Percentiles rank a stretch among this genome's conserved stretches.
These are phyloP conservation scores for Eurosta solidaginis DNA, from an alignment of 1,140 invertebrate species.

Conservation along the genomic window DNA sequence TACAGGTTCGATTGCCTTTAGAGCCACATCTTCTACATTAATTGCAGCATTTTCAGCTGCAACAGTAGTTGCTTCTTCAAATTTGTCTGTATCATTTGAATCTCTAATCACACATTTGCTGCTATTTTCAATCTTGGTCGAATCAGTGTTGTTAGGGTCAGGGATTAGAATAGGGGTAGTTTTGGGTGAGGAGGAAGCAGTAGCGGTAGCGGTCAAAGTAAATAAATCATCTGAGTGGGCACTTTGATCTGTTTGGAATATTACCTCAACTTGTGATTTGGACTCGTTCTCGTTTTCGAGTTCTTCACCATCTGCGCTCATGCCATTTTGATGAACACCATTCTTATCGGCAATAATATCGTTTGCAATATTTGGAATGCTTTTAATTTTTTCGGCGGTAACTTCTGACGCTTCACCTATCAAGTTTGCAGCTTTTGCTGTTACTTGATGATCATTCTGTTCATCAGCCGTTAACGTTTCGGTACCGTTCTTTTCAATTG, in stretches of 20 bases:
- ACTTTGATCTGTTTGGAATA: constrained; percentile 38
- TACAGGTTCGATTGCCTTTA: background rate
- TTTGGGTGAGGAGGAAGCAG: constrained; percentile 16
- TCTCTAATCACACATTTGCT: background rate
- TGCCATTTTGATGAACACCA: constrained; percentile 49
- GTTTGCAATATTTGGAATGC: constrained; percentile 41
- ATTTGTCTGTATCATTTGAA: background rate
- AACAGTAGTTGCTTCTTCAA: background rate
- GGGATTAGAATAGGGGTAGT: constrained; percentile 2
- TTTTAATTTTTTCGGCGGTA: constrained; percentile 31
- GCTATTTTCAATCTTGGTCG: background rate
- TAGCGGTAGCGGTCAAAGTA: constrained; percentile 43
- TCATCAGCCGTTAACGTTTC: background rate
- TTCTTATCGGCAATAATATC: constrained; percentile 29
- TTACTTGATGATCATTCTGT: constrained; percentile 18
- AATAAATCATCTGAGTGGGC: constrained; percentile 29
- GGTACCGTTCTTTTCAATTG: constrained; percentile 30
- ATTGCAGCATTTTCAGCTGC: background rate
- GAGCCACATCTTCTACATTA: background rate
- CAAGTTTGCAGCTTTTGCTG: constrained; percentile 26
- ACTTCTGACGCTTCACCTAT: constrained; percentile 1
- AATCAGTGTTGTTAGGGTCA: constrained; percentile 5
- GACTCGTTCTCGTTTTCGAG: constrained; percentile 34
- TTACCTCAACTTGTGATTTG: constrained; percentile 58
- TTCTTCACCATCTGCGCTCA: constrained; percentile 44